Conservation (phyloP, 2,797 vertebrate genomes). For the Etheostoma perlongum region DNA sequence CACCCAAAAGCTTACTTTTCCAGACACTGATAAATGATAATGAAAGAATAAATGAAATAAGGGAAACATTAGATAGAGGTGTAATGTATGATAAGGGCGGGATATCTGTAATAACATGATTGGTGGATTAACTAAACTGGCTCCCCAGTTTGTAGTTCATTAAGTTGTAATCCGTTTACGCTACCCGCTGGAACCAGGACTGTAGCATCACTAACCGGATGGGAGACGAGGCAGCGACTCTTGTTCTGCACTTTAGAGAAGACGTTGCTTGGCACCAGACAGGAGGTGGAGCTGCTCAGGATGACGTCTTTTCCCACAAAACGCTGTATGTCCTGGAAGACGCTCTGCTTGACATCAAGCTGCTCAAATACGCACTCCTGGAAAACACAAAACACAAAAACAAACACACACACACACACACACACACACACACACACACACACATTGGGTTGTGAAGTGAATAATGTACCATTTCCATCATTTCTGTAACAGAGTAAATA, state of each 20-base stretch:
- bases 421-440: background rate
- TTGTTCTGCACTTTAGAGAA: conserved; percentile 88
- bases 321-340: conserved; percentile 90
- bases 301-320: conserved; percentile 84
- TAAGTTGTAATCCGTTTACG: too few species aligned
- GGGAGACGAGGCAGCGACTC: conserved; percentile 93
- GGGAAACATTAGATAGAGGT: background rate
- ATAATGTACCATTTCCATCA: background rate
- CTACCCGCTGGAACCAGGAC: background rate
- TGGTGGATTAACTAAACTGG: background rate
- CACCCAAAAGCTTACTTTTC: too few species aligned
- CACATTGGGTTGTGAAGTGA: background rate
- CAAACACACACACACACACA: background rate
- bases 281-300: conserved; percentile 96
- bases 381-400: conserved; percentile 21
- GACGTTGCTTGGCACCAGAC: conserved; percentile 91
- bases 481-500: background rate
- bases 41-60: too few species aligned
- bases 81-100: background rate
- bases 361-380: conserved; percentile 96
- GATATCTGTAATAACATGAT: background rate
- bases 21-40: too few species aligned
- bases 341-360: conserved; percentile 90
- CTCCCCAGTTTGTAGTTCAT: background rate
- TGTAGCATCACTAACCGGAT: conserved; percentile 87